Evolutionary conservation across 2,113 vertebrate species (phyloP).

Genomic region (Chaetura pelagica): DNA sequence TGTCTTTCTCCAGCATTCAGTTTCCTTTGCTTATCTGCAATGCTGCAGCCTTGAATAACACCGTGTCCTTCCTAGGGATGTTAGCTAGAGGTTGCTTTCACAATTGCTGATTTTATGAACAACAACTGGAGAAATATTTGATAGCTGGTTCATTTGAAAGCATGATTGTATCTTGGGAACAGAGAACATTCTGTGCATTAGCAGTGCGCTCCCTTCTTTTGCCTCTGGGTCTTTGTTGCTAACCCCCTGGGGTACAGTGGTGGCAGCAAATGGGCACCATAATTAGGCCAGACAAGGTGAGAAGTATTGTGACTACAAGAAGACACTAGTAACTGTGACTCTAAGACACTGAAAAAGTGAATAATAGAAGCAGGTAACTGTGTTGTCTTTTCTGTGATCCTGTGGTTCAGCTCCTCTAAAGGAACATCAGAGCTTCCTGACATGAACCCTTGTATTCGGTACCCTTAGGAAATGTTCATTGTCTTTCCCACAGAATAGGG

Average conservation of each 20-base stretch:
- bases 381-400: background rate
- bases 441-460: background rate
- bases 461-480: background rate
- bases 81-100: background rate
- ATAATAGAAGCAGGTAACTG: background rate
- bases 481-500: background rate
- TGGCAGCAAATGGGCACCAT: background rate
- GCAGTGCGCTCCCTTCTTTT: background rate
- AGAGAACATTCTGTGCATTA: background rate
- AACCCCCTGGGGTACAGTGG: background rate
- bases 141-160: background rate
- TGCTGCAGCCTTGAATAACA: background rate
- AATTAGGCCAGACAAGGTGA: background rate
- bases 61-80: background rate
- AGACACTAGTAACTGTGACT: background rate
- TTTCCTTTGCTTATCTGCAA: background rate
- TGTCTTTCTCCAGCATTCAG: background rate
- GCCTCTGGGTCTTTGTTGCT: background rate
- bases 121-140: background rate
- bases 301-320: background rate
- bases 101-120: background rate
- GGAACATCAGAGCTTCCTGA: background rate
- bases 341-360: background rate
- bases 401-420: background rate
- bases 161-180: accelerated